phyloP scores from a whole-genome alignment of 1,140 invertebrate species.

The Cyclargus thomasi region DNA sequence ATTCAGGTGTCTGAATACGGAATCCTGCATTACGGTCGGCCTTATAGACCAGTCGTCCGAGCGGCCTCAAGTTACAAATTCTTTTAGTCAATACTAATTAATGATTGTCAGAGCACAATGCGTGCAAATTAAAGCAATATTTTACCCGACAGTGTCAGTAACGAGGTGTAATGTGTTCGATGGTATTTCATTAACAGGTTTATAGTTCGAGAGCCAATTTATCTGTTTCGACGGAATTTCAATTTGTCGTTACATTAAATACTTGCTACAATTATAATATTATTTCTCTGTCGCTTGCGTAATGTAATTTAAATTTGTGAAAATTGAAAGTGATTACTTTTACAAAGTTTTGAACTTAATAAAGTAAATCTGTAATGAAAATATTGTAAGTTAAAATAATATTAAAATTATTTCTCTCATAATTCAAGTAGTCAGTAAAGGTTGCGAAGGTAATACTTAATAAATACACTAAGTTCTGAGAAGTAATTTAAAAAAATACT shows the following conservation, averaged over 20 bases:
- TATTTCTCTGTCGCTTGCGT: background rate
- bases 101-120: background rate
- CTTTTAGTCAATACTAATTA: background rate
- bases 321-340: background rate
- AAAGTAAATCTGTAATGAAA: too few relatives aligned
- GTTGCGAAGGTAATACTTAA: too few relatives aligned
- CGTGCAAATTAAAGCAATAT: constrained; percentile 10
- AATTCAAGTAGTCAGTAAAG: too few relatives aligned
- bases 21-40: too few relatives aligned
- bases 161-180: constrained; percentile 1
- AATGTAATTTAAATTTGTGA: too few relatives aligned
- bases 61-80: background rate
- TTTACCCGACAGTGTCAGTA: background rate
- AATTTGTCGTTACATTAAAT: background rate
- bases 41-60: too few relatives aligned
- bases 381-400: too few relatives aligned
- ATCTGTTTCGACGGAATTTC: background rate
- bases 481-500: background rate
- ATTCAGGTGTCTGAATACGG: too few relatives aligned
- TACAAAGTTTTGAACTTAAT: too few relatives aligned
- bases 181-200: constrained; percentile 12
- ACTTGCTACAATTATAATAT: background rate
- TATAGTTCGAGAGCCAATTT: constrained; percentile 13
- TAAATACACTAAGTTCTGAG: too few relatives aligned
- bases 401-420: too few relatives aligned